A percentile compares a stretch with the other conserved stretches of the same genome.
phyloP scores from a whole-genome alignment of 2,797 vertebrate species.

The Manis pentadactyla region DNA sequence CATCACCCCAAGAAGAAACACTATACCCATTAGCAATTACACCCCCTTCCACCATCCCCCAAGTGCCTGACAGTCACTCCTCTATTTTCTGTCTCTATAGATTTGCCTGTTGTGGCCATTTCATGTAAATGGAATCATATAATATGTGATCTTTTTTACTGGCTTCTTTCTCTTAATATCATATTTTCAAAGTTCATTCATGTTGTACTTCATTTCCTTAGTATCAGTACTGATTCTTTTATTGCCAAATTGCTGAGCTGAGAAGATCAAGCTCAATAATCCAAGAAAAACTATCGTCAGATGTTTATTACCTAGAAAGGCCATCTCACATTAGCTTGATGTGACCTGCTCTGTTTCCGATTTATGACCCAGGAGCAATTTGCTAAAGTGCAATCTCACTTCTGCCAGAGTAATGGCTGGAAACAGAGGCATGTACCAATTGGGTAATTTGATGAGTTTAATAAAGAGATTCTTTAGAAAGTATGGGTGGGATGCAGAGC shows the following conservation, averaged over 20 bases:
- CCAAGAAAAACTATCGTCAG: background rate
- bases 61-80: background rate
- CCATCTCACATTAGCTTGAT: background rate
- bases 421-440: background rate
- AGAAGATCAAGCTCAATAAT: background rate
- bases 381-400: background rate
- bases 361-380: background rate
- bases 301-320: background rate
- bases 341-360: background rate
- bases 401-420: background rate
- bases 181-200: background rate
- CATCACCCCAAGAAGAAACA: background rate
- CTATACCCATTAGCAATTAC: background rate
- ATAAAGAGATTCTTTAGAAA: background rate
- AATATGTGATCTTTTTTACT: background rate
- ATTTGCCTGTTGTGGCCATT: background rate
- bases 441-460: background rate
- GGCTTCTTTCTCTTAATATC: background rate
- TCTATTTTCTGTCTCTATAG: background rate
- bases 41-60: too few relatives aligned
- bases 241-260: background rate
- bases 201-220: background rate
- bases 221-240: background rate
- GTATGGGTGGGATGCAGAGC: background rate
- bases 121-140: background rate